phyloP scores from a whole-genome alignment of 2,888 invertebrate genomes.

The Campoletis raptor region DNA sequence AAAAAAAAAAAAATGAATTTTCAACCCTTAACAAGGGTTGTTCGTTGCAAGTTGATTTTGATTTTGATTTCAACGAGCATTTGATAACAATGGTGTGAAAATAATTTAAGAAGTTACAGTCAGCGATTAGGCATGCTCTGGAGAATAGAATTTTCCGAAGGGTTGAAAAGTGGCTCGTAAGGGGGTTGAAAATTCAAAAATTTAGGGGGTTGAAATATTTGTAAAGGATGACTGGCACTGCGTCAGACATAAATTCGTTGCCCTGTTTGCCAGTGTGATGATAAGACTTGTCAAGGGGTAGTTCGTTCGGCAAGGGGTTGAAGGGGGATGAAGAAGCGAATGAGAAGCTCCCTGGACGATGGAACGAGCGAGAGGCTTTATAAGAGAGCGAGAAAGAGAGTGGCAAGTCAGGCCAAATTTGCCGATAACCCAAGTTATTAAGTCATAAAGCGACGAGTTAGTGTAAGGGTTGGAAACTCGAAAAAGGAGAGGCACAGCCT shows the following conservation, averaged over 20 bases:
- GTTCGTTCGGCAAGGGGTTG: neutral
- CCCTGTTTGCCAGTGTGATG: conserved; percentile 24
- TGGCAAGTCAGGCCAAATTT: conserved; percentile 79
- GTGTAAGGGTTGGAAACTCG: conserved; percentile 74
- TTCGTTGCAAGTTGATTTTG: neutral
- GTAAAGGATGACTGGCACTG: conserved; percentile 11
- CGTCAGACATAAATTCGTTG: conserved; percentile 29
- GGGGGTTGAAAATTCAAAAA: neutral
- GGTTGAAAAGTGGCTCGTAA: conserved; percentile 6
- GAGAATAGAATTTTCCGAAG: neutral
- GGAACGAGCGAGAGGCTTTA: conserved; percentile 8
- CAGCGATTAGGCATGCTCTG: neutral
- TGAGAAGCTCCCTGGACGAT: conserved; percentile 44
- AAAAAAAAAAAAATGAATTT: neutral
- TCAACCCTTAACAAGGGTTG: neutral
- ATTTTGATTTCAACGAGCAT: neutral
- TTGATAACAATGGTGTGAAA: neutral
- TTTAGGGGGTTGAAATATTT: conserved; percentile 1
- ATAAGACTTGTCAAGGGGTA: conserved; percentile 57
- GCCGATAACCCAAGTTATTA: conserved; percentile 84
- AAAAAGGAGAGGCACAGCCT: neutral
- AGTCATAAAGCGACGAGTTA: conserved; percentile 84
- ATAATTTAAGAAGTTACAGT: neutral
- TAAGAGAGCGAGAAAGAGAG: conserved; percentile 56
- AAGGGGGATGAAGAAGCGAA: conserved; percentile 33